phyloP scores from a whole-genome alignment of 2,888 invertebrate species.

The Aphidoletes aphidimyza region DNA sequence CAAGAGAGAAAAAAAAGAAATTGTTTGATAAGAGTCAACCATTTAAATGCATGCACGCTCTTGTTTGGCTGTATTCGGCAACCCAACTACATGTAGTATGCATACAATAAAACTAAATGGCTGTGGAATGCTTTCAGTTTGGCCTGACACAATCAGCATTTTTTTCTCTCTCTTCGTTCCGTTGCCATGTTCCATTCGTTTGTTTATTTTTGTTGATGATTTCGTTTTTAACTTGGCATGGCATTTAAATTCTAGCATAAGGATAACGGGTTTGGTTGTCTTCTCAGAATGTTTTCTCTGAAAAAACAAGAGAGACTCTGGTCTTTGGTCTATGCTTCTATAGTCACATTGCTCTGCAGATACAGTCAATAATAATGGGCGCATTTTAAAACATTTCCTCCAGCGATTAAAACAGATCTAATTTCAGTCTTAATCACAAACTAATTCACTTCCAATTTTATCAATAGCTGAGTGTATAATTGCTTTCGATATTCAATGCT shows the following conservation, averaged over 20 bases:
- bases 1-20: constrained; percentile 22
- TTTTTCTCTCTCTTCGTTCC: background rate
- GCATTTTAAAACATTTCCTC: too few relatives aligned
- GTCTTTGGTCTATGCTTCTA: too few relatives aligned
- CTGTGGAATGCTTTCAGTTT: constrained; percentile 9
- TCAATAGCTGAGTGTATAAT: too few relatives aligned
- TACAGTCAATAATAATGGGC: too few relatives aligned
- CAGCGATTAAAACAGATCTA: too few relatives aligned
- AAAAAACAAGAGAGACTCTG: too few relatives aligned
- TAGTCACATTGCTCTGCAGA: too few relatives aligned
- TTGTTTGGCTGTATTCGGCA: background rate
- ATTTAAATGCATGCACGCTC: constrained; percentile 11
- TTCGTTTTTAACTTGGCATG: background rate
- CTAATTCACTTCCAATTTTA: too few relatives aligned
- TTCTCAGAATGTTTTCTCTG: too few relatives aligned
- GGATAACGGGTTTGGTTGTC: constrained; percentile 33
- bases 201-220: constrained; percentile 24
- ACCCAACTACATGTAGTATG: constrained; percentile 21
- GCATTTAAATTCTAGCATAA: constrained; percentile 22
- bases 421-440: too few relatives aligned
- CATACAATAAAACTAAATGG: constrained; percentile 31
- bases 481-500: too few relatives aligned
- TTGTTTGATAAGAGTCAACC: constrained; percentile 21
- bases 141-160: background rate
- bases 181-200: background rate